phyloP scores from a whole-genome alignment of 2,113 vertebrate species.

The Rhinopomastus cyanomelas region DNA sequence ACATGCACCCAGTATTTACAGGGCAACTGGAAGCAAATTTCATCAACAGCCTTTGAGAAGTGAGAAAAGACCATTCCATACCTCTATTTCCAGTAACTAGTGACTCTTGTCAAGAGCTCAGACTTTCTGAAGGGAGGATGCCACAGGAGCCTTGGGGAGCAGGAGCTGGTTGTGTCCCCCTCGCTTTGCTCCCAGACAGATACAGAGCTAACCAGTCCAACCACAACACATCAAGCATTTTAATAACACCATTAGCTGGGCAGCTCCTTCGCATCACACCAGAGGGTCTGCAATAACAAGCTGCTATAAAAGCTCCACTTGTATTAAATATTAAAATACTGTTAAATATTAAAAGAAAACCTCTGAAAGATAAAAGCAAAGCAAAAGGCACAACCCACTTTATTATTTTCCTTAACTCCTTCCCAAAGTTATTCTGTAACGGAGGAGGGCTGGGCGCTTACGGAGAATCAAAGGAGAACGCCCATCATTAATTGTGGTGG shows the following conservation, averaged over 20 bases:
- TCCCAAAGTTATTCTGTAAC: not conserved
- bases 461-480: not conserved
- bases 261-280: not conserved
- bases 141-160: not conserved
- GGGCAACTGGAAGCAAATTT: not conserved
- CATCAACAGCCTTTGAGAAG: fast-evolving
- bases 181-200: not conserved
- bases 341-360: slow-evolving; percentile 66
- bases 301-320: not conserved
- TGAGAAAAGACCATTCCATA: fast-evolving
- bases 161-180: not conserved
- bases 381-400: not conserved
- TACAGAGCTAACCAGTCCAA: not conserved
- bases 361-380: slow-evolving; percentile 9
- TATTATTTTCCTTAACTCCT: not conserved
- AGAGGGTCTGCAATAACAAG: not conserved
- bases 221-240: not conserved
- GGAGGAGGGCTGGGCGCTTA: not conserved
- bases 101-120: fast-evolving
- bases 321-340: slow-evolving; percentile 49
- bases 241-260: not conserved
- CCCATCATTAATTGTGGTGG: not conserved
- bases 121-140: fast-evolving
- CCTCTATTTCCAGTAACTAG: fast-evolving
- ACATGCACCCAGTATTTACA: fast-evolving